Base-by-base conservation (phyloP, 2,888 invertebrate species). In the Chalcosyrphus nemorum region DNA sequence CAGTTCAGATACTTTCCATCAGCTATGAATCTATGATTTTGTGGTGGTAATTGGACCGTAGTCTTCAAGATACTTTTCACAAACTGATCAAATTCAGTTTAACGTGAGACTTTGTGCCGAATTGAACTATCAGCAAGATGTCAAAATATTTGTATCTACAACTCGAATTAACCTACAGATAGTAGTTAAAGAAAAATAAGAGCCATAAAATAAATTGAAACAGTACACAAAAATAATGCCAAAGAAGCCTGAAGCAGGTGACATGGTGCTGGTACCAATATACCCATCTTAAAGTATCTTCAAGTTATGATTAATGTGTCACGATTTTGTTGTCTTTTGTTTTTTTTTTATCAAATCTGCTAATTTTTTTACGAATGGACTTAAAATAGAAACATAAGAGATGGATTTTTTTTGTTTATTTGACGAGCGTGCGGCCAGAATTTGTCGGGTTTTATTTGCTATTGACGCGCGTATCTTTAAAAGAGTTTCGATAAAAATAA, bases 391-490 rank as follows among this genome's bases (percentile, higher is more conserved):
- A 32, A 45, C 21, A 57, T 45, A 27, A 4, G 4, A 24, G n/a
- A n/a, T n/a, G n/a, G n/a, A n/a, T 45, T 6, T 29, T n/a, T 13
- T 19, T 32, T 11, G 43, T 45, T 38, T 57, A 52, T 75, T 50
- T 57, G 38, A 29, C 38, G 50, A 50, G 66, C 66, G 66, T 75
- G 75, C 32, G 35, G 5, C 35, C 2, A 21, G 35, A 6, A 24
- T 50, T 35, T 45, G n/a, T n/a, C n/a, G n/a, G 35, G 52, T 21
- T 43, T 66, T 57, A 38, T 66, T 65, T 66, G 47, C 47, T 50
- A 43, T 41, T 57, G 56, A 47, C 66, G 75, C 57, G 75, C 75
- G 57, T 66, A 57, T 47, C 57, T 24, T 17, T 59, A 59, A 27
- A 17, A 29, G 17, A 17, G n/a, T 11, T 35, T 54, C 19, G 52